These are phyloP conservation scores for Aspidapion aeneum DNA, from an alignment of 2,888 invertebrate genomes.

Conservation along the genomic window DNA sequence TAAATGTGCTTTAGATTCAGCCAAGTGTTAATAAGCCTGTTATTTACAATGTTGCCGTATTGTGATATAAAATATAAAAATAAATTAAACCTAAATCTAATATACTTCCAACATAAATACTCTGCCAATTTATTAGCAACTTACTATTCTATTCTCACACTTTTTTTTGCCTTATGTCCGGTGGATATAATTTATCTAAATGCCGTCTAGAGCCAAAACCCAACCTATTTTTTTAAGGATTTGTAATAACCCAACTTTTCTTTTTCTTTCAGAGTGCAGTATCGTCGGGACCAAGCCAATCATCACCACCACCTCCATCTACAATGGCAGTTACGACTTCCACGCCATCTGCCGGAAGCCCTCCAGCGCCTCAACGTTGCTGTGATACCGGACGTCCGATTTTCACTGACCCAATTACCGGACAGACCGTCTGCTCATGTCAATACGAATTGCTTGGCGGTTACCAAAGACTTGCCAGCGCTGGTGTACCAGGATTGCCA, in stretches of 20 bases:
- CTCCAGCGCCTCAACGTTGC: slow-evolving; percentile 63
- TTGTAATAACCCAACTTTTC: too few relatives aligned
- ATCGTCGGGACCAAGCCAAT: slow-evolving; percentile 66
- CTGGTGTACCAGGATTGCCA: slow-evolving; percentile 63
- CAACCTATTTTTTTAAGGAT: too few relatives aligned
- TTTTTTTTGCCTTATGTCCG: too few relatives aligned
- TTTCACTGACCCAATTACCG: slow-evolving; percentile 85
- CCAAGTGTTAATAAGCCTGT: slow-evolving; percentile 47
- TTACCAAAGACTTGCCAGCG: slow-evolving; percentile 72
- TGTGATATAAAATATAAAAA: too few relatives aligned
- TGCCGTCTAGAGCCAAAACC: too few relatives aligned
- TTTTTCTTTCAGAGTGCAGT: slow-evolving; percentile 45
- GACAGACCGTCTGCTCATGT: slow-evolving; percentile 86
- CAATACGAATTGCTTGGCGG: slow-evolving; percentile 80
- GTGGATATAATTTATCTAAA: too few relatives aligned
- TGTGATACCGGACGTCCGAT: slow-evolving; percentile 91
- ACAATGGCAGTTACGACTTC: slow-evolving; percentile 48
- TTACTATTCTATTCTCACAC: too few relatives aligned
- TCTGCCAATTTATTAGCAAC: too few relatives aligned
- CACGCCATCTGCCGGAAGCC: slow-evolving; percentile 42
- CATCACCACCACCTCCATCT: slow-evolving; percentile 52
- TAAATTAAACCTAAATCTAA: too few relatives aligned
- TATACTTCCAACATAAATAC: too few relatives aligned
- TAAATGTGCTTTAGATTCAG: slow-evolving; percentile 24
- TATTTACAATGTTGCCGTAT: too few relatives aligned